A percentile compares a stretch with the other conserved stretches of the same genome.
These are phyloP conservation scores for Acinonyx jubatus DNA, from an alignment of 2,113 vertebrate genomes.

Conservation along the genomic window DNA sequence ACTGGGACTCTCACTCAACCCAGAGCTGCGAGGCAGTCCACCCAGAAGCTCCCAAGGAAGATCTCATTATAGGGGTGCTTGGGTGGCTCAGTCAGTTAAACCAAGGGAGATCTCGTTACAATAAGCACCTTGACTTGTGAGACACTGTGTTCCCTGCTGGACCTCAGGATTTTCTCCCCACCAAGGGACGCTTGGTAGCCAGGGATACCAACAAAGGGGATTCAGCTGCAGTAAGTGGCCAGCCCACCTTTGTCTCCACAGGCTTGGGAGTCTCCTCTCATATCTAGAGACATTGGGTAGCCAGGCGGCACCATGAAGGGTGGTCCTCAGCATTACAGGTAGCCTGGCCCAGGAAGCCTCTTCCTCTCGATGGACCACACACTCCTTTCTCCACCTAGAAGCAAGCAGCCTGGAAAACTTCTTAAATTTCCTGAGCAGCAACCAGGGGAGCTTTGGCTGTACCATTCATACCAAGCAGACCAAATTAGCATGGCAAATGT, in stretches of 20 bases:
- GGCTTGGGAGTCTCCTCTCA: background rate
- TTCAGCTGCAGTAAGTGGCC: background rate
- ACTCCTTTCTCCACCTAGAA: background rate
- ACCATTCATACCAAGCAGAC: background rate
- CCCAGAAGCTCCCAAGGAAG: accelerated
- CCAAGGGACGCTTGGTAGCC: background rate
- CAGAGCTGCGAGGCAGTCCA: background rate
- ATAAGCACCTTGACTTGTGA: background rate
- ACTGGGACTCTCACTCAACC: background rate
- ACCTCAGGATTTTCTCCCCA: background rate
- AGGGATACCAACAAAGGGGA: background rate
- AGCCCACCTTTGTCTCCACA: background rate
- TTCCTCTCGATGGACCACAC: background rate
- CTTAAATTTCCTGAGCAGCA: background rate
- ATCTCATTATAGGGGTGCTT: background rate
- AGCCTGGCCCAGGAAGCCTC: background rate
- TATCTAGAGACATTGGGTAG: background rate
- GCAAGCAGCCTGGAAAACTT: background rate
- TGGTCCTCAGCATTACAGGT: background rate
- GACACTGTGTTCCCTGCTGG: background rate
- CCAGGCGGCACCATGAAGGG: background rate
- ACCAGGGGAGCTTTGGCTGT: background rate
- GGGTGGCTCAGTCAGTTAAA: too few relatives aligned
- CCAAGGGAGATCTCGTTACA: background rate
- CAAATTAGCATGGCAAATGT: background rate